Base-by-base conservation (phyloP, 1,140 invertebrate species). In the Drosophila tristis region DNA sequence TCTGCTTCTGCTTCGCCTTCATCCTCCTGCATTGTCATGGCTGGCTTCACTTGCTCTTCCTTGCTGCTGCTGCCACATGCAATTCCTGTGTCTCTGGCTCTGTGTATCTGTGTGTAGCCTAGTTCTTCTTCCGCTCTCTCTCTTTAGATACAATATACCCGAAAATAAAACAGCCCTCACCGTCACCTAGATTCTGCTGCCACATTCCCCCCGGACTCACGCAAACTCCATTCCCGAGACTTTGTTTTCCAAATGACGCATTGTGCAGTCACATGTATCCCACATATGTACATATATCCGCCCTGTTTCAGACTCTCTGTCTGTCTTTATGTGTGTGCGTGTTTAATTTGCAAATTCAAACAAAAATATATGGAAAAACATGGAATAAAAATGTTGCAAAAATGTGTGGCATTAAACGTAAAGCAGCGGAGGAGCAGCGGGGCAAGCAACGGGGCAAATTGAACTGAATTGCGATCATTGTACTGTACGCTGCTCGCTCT, bases 381-480 rank as follows among this genome's bases (percentile, higher is more conserved):
- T 55, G 45, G 50, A 42, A 23, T 43, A 66, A 70, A 50, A 65
- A 70, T 70, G 67, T 70, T 70, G 66, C 66, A 68, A 66, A 65
- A 75, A 66, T 66, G 62, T 76, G 53, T 62, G 67, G 66, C 70
- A 63, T 65, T 65, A 68, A 67, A 50, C 62, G 62, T 42, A 55
- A 68, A 65, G 64, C 23, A 25, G 23, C 23, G 3, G 23, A 25
- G 23, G 3, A 25, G 23, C 3, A 23, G 66, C 50, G 7, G 26
- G 26, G 16, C 67, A 71, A 71, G 44, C n/a, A n/a, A n/a, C n/a
- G n/a, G n/a, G n/a, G n/a, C n/a, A 72, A 82, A 78, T 82, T 87
- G 58, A 75, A 82, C 62, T 87, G 82, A 87, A 87, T 87, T 87
- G 78, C 75, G 79, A 57, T 77, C 82, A 79, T 87, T 87, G 82